Conservation (phyloP, 1,140 invertebrate genomes). For the Pinna nobilis region DNA sequence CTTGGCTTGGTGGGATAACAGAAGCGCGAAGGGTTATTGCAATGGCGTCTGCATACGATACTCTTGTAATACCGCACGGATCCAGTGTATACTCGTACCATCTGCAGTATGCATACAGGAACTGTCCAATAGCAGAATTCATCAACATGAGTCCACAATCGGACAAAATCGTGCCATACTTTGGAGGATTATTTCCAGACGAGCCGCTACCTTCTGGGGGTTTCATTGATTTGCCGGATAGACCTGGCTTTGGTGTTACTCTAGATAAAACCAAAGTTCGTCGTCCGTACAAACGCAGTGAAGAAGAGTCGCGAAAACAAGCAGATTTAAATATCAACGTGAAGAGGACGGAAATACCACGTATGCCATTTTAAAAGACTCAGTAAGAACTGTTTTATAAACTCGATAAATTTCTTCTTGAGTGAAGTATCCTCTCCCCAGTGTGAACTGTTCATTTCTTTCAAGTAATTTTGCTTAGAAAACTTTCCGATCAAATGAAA, state of each 20-base stretch:
- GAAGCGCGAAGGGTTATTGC: constrained; percentile 66
- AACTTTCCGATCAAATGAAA: no score
- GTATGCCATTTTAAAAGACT: constrained; percentile 59
- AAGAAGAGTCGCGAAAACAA: constrained; percentile 57
- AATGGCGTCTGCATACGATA: constrained; percentile 66
- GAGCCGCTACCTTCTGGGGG: constrained; percentile 67
- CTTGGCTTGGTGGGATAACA: constrained; percentile 68
- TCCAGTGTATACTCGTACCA: constrained; percentile 71
- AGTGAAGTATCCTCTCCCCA: no score
- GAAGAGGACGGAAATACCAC: constrained; percentile 46
- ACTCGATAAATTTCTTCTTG: no score
- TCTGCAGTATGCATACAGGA: constrained; percentile 68
- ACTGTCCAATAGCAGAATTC: constrained; percentile 69
- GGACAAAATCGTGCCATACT: constrained; percentile 66
- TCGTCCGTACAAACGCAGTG: constrained; percentile 58
- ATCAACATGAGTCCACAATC: constrained; percentile 67
- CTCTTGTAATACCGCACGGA: constrained; percentile 66
- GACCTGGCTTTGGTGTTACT: constrained; percentile 69
- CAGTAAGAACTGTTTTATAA: no score
- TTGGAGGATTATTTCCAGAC: constrained; percentile 68
- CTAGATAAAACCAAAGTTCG: constrained; percentile 56
- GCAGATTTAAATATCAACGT: constrained; percentile 58
- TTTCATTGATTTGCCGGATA: constrained; percentile 67
- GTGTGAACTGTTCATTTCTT: no score
- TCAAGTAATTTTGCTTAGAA: no score